Base-by-base conservation (phyloP, 2,797 vertebrate species). In the Brotula barbata region DNA sequence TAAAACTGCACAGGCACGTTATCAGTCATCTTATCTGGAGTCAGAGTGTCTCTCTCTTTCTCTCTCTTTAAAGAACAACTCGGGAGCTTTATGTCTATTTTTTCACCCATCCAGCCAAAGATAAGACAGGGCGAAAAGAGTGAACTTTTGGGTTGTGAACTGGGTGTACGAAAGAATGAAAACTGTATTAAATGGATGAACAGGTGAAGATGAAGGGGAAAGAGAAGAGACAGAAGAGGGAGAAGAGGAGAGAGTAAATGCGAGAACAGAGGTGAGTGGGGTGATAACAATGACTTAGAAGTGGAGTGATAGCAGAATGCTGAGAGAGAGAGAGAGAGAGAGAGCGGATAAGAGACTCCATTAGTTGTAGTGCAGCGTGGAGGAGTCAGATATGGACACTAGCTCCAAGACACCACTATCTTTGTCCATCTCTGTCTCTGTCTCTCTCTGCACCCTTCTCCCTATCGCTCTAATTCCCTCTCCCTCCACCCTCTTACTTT, bases 371-470 rank as follows among this genome's bases (percentile, higher is more conserved):
- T 66, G 74, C 75, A 80, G 78, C 75, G n/a, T 70, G 67, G 48
- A 70, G 71, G 78, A 87, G 77, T 85, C 82, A 86, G 86, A 88
- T 86, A 86, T 75, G 74, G 81, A 82, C 78, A 81, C 61, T 82
- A 56, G 72, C 86, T 82, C 69, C 63, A 80, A 83, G 75, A 80
- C 78, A 64, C 64, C 40, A n/a, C 73, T 83, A 85, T 82, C 86
- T 88, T 75, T 50, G 67, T 84, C 73, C 71, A 79, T 88, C 77
- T 55, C 73, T 49, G 44, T 61, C 68, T 62, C 37, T 44, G 54
- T 46, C 49, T 52, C 52, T 42, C 34, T 11, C 44, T 16, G 65
- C 57, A 40, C 39, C 52, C 39, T 73, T 63, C 78, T 77, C 61
- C 74, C 69, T 77, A 71, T 46, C 31, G 60, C 72, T 80, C 52